Conservation (phyloP, 2,797 vertebrate species). For the Garrulus glandarius region DNA sequence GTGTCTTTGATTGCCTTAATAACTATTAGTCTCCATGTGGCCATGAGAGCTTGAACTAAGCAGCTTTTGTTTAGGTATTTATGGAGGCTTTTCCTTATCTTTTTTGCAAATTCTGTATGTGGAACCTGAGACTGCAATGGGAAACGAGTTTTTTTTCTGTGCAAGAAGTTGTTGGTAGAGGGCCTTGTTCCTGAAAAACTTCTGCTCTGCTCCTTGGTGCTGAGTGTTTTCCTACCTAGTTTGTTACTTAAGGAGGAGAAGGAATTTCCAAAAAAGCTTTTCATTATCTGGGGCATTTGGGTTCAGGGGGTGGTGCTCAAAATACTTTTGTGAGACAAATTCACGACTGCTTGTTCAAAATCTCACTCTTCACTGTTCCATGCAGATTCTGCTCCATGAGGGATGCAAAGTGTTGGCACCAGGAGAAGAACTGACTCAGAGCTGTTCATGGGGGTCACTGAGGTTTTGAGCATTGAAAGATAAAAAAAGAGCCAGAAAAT, state of each 20-base stretch:
- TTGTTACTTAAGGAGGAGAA: not conserved
- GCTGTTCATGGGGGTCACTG: not conserved
- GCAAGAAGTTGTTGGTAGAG: not conserved
- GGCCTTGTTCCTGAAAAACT: not conserved
- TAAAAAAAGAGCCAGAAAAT: not conserved
- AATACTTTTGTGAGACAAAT: not conserved
- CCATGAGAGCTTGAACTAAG: not conserved
- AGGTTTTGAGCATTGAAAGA: not conserved
- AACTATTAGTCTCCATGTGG: not conserved
- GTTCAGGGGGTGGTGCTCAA: not conserved
- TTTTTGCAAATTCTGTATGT: not conserved
- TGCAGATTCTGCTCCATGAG: not conserved
- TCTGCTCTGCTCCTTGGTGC: not conserved
- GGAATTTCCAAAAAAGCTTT: not conserved
- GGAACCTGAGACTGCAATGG: not conserved
- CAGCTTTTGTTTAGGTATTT: not conserved
- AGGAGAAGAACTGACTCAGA: not conserved
- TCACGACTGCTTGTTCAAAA: not conserved
- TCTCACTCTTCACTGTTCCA: not conserved
- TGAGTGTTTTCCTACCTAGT: not conserved
- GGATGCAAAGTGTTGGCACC: not conserved
- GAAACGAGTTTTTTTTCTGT: not conserved
- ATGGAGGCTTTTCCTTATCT: not conserved
- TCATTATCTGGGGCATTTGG: not conserved
- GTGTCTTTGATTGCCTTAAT: not conserved